These are phyloP conservation scores for Aradophagus sp. DNA, from an alignment of 1,140 invertebrate species.

Conservation along the genomic window DNA sequence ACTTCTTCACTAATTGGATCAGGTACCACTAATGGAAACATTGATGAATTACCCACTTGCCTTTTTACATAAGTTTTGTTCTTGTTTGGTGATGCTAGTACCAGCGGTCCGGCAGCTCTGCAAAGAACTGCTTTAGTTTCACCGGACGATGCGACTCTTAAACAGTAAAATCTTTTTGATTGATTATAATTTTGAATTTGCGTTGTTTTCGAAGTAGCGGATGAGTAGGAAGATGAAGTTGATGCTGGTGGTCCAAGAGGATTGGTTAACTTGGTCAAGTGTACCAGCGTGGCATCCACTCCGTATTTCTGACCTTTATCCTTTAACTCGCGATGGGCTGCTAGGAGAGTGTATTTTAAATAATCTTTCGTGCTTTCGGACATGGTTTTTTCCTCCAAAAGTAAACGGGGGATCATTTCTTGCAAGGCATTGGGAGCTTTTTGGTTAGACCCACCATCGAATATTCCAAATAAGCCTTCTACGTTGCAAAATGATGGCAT, in stretches of 20 bases:
- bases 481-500: constrained; percentile 84
- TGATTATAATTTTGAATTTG: constrained; percentile 46
- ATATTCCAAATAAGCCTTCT: constrained; percentile 87
- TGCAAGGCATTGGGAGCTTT: constrained; percentile 81
- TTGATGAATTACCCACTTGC: constrained; percentile 79
- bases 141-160: constrained; percentile 83
- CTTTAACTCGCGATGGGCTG: constrained; percentile 84
- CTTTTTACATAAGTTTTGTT: constrained; percentile 69
- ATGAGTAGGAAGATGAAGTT: constrained; percentile 27
- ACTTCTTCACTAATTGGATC: constrained; percentile 84
- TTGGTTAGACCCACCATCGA: constrained; percentile 84
- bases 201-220: constrained; percentile 6
- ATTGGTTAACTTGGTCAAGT: constrained; percentile 78
- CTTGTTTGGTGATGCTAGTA: constrained; percentile 75
- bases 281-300: constrained; percentile 82
- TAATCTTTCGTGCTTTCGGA: constrained; percentile 87
- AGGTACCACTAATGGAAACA: constrained; percentile 80
- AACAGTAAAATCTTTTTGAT: constrained; percentile 71
- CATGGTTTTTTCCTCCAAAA: constrained; percentile 85
- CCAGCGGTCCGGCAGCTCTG: constrained; percentile 77
- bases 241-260: constrained; percentile 55
- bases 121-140: constrained; percentile 83
- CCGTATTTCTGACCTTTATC: constrained; percentile 82
- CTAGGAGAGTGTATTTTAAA: constrained; percentile 87
- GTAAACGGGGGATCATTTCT: constrained; percentile 83